These are phyloP conservation scores for Orbicella faveolata DNA, from an alignment of 64 coral and sea anemone species.

Conservation along the genomic window DNA sequence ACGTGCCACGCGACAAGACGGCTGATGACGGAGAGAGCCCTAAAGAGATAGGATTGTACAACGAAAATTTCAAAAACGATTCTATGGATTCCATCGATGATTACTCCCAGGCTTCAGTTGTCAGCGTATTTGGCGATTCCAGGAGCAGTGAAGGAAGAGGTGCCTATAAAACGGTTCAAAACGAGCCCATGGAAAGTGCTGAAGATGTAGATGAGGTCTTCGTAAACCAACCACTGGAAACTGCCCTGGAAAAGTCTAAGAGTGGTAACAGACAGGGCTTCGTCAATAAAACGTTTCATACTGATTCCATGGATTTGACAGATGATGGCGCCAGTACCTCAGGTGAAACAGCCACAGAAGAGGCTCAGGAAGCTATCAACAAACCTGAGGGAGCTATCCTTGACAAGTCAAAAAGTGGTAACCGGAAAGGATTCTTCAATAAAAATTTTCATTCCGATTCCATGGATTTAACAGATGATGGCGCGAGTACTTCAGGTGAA, in stretches of 20 bases:
- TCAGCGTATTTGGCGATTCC: neutral
- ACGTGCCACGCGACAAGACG: neutral
- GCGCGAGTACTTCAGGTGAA: no score
- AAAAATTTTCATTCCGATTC: slow-evolving; percentile 14
- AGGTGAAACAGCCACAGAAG: neutral
- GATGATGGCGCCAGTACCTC: neutral
- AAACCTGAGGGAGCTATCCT: neutral
- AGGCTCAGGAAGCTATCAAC: neutral
- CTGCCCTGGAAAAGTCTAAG: neutral
- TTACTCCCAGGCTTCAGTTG: neutral
- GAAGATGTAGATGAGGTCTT: neutral
- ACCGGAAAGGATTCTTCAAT: slow-evolving; percentile 20
- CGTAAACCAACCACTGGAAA: neutral
- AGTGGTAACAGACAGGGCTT: slow-evolving; percentile 9
- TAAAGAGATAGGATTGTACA: neutral
- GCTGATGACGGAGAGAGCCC: neutral
- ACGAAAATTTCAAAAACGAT: slow-evolving; percentile 1
- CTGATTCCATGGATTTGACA: slow-evolving; percentile 12
- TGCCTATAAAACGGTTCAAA: neutral
- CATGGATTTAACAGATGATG: neutral
- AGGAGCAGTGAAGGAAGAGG: neutral
- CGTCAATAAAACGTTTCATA: slow-evolving; percentile 3
- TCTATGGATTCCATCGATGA: neutral
- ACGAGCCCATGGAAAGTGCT: neutral
- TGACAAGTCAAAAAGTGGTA: neutral